Evolutionary conservation across 2,113 vertebrate genomes (phyloP).

Genomic region (Anarrhichthys ocellatus): DNA sequence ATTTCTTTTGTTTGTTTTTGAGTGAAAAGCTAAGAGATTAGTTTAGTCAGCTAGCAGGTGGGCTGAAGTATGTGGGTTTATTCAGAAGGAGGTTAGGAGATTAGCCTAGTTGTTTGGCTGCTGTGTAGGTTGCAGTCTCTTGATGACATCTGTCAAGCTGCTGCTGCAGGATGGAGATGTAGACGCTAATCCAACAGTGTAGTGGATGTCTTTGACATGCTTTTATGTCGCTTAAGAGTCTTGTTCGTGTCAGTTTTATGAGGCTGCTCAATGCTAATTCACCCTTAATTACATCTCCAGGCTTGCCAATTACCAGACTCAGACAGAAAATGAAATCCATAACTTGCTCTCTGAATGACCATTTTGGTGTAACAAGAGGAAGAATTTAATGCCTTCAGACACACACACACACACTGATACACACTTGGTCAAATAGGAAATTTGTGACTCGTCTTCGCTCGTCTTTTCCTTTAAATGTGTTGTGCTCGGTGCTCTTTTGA

Average conservation of each 20-base stretch:
- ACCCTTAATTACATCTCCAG: slow-evolving; percentile 22
- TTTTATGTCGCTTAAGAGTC: slow-evolving; percentile 34
- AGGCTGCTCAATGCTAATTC: slow-evolving; percentile 11
- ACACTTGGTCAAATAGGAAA: background rate
- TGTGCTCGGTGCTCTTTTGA: background rate
- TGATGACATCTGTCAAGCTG: slow-evolving; percentile 41
- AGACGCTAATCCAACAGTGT: slow-evolving; percentile 40
- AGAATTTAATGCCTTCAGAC: background rate
- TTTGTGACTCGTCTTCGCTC: slow-evolving; percentile 10
- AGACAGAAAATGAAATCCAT: slow-evolving; percentile 20
- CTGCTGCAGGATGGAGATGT: slow-evolving; percentile 26
- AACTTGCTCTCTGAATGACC: slow-evolving; percentile 7
- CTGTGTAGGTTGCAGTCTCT: slow-evolving; percentile 47
- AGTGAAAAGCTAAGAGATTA: slow-evolving; percentile 24
- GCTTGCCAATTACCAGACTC: slow-evolving; percentile 9
- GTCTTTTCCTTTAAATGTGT: slow-evolving; percentile 11
- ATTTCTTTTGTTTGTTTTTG: background rate
- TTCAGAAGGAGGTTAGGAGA: slow-evolving; percentile 43
- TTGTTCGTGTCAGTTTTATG: slow-evolving; percentile 34
- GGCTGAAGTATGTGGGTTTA: slow-evolving; percentile 45
- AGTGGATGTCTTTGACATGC: slow-evolving; percentile 40
- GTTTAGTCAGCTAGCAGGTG: slow-evolving; percentile 42
- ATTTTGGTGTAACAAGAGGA: background rate
- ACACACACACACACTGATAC: background rate
- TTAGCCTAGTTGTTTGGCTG: slow-evolving; percentile 40